Evolutionary conservation across 2,113 vertebrate genomes (phyloP).

Genomic region (Tupaia tana): DNA sequence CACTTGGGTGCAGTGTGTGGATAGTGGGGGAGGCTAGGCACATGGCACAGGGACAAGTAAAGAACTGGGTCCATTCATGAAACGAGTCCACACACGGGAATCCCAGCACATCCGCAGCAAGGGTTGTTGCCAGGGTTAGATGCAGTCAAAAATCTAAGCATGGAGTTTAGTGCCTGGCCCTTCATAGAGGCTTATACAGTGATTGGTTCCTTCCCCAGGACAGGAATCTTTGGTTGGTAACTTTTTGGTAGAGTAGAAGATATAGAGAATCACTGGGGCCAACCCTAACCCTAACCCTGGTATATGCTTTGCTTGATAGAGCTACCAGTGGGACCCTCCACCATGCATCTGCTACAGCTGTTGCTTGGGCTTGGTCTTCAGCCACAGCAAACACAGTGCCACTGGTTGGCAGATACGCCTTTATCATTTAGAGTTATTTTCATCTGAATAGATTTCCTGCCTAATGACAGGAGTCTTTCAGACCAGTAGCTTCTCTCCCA

Average conservation of each 20-base stretch:
- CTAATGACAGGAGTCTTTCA: neutral
- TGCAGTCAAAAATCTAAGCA: neutral
- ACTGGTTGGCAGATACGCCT: neutral
- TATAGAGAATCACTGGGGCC: neutral
- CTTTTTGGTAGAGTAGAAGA: neutral
- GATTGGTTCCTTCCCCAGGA: neutral
- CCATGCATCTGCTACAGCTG: fast-evolving
- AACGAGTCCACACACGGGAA: neutral
- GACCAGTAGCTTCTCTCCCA: neutral
- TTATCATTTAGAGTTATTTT: neutral
- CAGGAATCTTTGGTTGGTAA: neutral
- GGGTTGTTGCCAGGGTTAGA: neutral
- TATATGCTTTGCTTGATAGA: neutral
- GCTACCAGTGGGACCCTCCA: neutral
- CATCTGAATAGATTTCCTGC: neutral
- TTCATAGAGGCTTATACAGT: neutral
- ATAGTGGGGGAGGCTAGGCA: neutral
- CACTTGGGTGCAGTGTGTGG: neutral
- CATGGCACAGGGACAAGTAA: neutral
- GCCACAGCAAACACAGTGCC: neutral
- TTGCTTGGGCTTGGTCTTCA: neutral
- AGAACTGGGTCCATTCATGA: neutral
- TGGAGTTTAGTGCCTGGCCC: neutral
- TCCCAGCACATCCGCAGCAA: too few species aligned
- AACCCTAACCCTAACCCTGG: too few species aligned